Conservation (phyloP, 2,797 vertebrate species). For the Characodon lateralis region DNA sequence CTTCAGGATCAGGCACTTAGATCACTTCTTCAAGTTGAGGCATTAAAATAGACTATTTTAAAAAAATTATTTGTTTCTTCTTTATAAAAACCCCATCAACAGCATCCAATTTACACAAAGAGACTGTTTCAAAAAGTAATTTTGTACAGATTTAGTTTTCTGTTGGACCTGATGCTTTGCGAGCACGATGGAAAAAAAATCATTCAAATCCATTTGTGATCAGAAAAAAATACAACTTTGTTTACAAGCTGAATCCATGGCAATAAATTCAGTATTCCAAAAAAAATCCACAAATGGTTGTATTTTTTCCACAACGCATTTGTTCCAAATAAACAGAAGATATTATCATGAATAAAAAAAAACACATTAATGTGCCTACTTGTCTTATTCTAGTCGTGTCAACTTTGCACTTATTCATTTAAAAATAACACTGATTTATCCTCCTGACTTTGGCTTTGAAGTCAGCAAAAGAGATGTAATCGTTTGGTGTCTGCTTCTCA, state of each 20-base stretch:
- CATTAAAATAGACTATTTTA: background rate
- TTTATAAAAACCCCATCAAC: background rate
- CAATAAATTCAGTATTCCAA: background rate
- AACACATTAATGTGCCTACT: background rate
- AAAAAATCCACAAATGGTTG: background rate
- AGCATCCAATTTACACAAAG: background rate
- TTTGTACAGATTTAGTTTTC: background rate
- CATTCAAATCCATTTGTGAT: background rate
- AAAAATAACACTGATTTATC: background rate
- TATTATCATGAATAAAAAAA: background rate
- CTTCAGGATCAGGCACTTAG: background rate
- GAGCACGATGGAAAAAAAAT: background rate
- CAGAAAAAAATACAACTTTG: background rate
- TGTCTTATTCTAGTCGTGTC: background rate
- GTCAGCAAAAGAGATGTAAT: constrained; percentile 14
- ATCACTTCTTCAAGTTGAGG: background rate
- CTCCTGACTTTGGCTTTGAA: constrained; percentile 21
- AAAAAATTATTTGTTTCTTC: background rate
- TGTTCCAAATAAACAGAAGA: background rate
- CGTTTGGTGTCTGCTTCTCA: constrained; percentile 30
- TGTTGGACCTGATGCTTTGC: background rate
- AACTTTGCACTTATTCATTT: background rate
- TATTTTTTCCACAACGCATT: background rate
- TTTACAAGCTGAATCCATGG: background rate
- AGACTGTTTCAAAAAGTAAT: background rate